Percentiles rank a stretch among this genome's conserved stretches.
phyloP scores from a whole-genome alignment of 2,113 vertebrate species.

The Callorhinus ursinus region DNA sequence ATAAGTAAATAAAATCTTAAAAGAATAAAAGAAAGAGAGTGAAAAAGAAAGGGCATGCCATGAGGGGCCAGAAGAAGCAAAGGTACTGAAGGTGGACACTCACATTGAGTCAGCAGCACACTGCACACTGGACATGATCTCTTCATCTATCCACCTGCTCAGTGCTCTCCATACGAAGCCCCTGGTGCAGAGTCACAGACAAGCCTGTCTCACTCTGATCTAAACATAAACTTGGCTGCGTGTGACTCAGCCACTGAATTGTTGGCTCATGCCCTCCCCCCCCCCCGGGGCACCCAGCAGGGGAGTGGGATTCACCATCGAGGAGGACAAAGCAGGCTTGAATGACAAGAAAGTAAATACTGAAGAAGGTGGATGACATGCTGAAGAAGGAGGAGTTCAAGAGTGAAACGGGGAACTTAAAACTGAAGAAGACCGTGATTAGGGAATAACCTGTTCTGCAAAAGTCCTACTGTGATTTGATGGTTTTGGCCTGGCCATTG shows the following conservation, averaged over 20 bases:
- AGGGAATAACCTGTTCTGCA: slow-evolving; percentile 80
- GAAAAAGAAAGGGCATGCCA: neutral
- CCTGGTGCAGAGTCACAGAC: neutral
- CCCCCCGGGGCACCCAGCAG: neutral
- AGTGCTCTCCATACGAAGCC: neutral
- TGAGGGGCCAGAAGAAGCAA: neutral
- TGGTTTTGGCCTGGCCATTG: slow-evolving; percentile 88
- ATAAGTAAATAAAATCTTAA: too few species aligned
- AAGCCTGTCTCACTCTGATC: neutral
- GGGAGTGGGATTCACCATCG: neutral
- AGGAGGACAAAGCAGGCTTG: slow-evolving; percentile 88
- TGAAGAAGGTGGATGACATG: slow-evolving; percentile 84
- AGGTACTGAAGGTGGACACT: neutral
- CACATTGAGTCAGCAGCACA: neutral
- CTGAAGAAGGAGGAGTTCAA: slow-evolving; percentile 87
- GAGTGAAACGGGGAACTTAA: slow-evolving; percentile 93
- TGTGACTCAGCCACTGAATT: too few species aligned
- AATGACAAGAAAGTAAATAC: slow-evolving; percentile 84
- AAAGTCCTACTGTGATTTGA: slow-evolving; percentile 89
- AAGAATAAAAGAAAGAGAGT: neutral
- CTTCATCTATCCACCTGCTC: neutral
- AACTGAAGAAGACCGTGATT: slow-evolving; percentile 91
- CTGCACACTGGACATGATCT: neutral
- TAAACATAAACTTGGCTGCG: too few species aligned
- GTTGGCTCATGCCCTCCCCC: too few species aligned